Evolutionary conservation across 2,797 vertebrate species (phyloP), one percentile per base, ranked within the genome.

Genomic region (Crypturellus tataupa): DNA sequence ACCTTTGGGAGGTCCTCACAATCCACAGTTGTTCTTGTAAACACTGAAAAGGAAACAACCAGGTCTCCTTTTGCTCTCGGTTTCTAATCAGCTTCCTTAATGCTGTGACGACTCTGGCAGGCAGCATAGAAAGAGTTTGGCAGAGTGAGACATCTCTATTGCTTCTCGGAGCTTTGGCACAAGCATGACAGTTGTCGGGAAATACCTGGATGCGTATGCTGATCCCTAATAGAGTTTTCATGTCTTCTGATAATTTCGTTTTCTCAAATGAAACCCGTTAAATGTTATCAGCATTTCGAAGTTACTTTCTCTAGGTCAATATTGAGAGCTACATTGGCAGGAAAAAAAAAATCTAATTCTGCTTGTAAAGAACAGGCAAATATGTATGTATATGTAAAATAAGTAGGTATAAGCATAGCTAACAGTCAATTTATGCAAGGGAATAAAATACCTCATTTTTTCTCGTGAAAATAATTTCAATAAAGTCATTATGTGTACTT

Each of bases 131-230:
- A 65, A 68, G 46, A 42, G 16, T 60, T 67, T 75, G 65, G 58
- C 79, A 87, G 39, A 55, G 16, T 14, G 51, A 70, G 39, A 51
- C 27, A 10, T 65, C 46, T 65, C 58, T 79, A 24, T 56, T 24
- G 2, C 55, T 59, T 88, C 15, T 67, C 82, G 96, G 87, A 92
- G 75, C 87, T 86, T 83, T 81, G 83, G 73, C 85, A 88, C 25
- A 59, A 59, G 51, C 83, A 49, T 69, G 63, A 63, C 63, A 84
- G 73, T 81, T 89, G 63, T 84, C 80, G 58, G 67, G 67, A 86
- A 93, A 88, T 79, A 56, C 56, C 27, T 79, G 27, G 20, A 24
- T 83, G 69, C 85, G 42, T 86, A 59, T 88, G 56, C 67, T 84
- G 63, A 84, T 79, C 18, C 37, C 18, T 72, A 65, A 70, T 13